Evolutionary conservation across 2,888 invertebrate genomes (phyloP), one percentile per base, ranked within the genome.

Genomic region (Ypsolopha sequella): DNA sequence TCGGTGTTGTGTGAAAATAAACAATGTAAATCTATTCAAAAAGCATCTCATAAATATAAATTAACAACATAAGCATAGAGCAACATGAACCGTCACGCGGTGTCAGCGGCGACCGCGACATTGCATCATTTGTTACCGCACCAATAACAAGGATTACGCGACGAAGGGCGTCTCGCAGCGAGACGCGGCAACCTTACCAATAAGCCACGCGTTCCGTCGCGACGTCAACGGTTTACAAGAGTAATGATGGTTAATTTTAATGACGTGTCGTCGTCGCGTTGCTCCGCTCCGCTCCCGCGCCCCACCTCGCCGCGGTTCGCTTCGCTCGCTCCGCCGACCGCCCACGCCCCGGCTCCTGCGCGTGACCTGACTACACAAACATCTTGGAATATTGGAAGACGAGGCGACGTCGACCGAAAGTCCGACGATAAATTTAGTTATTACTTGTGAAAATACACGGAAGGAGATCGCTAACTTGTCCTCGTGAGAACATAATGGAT

Each of bases 361-460:
- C 56, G 85, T 86, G 85, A 82, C 74, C 68, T 47, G 82, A 79
- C 73, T 85, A 53, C 58, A 54, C 70, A 76, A 76, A 64, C 64
- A 71, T 24, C 65, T 68, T 63, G 67, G 52, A 66, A 81, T 85
- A 84, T 84, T 82, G 80, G 80, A 80, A 79, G 74, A 75, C 59
- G 60, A 74, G 73, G 65, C 75, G 64, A 63, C 70, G 69, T 68
- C 73, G 70, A 68, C 72, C 76, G 71, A 84, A 85, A 85, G 79
- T 84, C 84, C 76, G 72, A 73, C 85, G 84, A 86, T 85, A 86
- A 86, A 86, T 86, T 85, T 78, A 84, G 86, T 85, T 86, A 86
- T 86, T 86, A 84, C 85, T 85, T 84, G 82, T 82, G 82, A 85
- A 86, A 86, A 86, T 85, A 85, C 81, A 82, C 77, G 84, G 76